A percentile compares a stretch with the other conserved stretches of the same genome.
These are phyloP conservation scores for Papilio protenor DNA, from an alignment of 2,888 invertebrate genomes.

Conservation along the genomic window DNA sequence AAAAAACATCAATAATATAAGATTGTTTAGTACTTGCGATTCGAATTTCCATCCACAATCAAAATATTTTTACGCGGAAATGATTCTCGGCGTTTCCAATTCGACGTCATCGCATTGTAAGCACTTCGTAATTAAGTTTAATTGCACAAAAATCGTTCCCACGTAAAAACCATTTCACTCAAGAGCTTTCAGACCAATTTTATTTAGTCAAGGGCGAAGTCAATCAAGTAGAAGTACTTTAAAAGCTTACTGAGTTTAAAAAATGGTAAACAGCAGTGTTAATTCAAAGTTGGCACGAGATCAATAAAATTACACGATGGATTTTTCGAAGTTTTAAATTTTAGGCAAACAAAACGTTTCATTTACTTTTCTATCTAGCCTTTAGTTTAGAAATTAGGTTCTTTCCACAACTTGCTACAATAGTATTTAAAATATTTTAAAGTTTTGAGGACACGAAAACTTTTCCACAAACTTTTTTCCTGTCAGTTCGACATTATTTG, in stretches of 20 bases:
- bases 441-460: slow-evolving; percentile 40
- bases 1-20: slow-evolving; percentile 59
- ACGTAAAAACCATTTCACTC: slow-evolving; percentile 85
- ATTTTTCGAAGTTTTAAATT: background rate
- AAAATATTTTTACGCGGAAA: slow-evolving; percentile 85
- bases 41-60: slow-evolving; percentile 84
- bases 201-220: slow-evolving; percentile 59
- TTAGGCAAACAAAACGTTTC: background rate
- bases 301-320: slow-evolving; percentile 24
- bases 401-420: background rate
- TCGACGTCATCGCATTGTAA: slow-evolving; percentile 77
- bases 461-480: slow-evolving; percentile 37
- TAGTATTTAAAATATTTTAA: slow-evolving; percentile 12
- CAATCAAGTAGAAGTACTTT: slow-evolving; percentile 51
- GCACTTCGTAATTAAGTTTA: slow-evolving; percentile 73
- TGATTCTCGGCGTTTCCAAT: slow-evolving; percentile 84
- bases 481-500: slow-evolving; percentile 35
- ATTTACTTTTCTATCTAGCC: background rate
- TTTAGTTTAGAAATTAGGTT: slow-evolving; percentile 12
- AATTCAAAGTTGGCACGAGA: slow-evolving; percentile 27
- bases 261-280: slow-evolving; percentile 19
- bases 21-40: slow-evolving; percentile 80
- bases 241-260: slow-evolving; percentile 37
- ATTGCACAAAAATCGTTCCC: slow-evolving; percentile 84
- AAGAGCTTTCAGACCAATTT: slow-evolving; percentile 83